Evolutionary conservation across 2,797 vertebrate species (phyloP), one percentile per base, ranked within the genome.

Genomic region (Tolypeutes matacus): DNA sequence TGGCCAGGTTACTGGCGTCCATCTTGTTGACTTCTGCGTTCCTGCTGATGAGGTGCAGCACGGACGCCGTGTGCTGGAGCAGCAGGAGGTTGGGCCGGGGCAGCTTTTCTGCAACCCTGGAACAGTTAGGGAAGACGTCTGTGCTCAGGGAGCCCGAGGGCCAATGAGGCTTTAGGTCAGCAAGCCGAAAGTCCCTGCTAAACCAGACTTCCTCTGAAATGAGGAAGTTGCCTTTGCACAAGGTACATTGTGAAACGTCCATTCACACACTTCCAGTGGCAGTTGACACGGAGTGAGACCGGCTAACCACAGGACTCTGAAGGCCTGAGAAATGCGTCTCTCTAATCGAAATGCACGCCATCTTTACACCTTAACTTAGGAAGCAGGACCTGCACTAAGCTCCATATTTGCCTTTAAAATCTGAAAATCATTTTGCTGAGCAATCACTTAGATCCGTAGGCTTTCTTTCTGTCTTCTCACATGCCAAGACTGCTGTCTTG

Each of bases 1-100:
- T 98, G 5, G 99, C 99, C 65, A 99, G 97, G 80, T 99, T 99
- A 98, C 97, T 96, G 89, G 99, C 98, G 73, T 99, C 99, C 99
- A 99, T 99, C 98, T 98, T 99, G 98, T 98, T 99, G 96, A 97
- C 95, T 39, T 99, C 94, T 0, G 98, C 97, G 0, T 92, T 99
- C 96, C 98, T 98, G 70, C 98, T 99, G 97, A 99, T 99, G 97
- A 98, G 98, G 91, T 98, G 98, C 17, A 99, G 98, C 96, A 99
- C 96, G 5, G 98, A 99, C 53, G 99, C 97, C 73, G 99, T 97
- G 94, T 98, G 97, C 97, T 98, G 99, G 95, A 99, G 98, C 94
- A 99, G 98, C 92, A 98, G 84, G 0, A 98, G 97, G 96, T 99
- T 99, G 94, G 98, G 98, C 88, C 82, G 96, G 0, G 99, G 99